Conservation (phyloP, 1,140 invertebrate species). For the Drosophila orosa region DNA sequence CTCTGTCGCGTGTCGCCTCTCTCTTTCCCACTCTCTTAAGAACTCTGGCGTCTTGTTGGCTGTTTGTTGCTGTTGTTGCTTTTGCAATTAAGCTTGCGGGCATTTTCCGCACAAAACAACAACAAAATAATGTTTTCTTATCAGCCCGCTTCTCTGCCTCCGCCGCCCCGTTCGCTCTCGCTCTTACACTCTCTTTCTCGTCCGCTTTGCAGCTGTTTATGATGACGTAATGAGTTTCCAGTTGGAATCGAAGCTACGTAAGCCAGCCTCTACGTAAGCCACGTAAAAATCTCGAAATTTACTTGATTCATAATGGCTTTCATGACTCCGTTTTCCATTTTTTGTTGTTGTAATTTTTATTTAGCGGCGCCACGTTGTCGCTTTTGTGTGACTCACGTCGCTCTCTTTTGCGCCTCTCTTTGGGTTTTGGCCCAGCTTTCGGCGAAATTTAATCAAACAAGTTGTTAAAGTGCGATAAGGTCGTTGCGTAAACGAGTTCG, state of each 20-base stretch:
- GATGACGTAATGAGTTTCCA: conserved; percentile 52
- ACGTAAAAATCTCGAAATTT: not conserved
- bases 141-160: conserved; percentile 12
- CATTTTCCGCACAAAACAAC: conserved; percentile 40
- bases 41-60: conserved; percentile 32
- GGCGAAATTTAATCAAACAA: conserved; percentile 53
- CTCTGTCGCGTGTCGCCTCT: conserved; percentile 19
- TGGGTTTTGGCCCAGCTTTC: conserved; percentile 12
- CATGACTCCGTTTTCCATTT: not conserved
- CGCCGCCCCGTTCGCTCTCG: not conserved
- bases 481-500: conserved; percentile 36
- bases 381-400: conserved; percentile 23
- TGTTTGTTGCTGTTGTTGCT: conserved; percentile 37
- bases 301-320: conserved; percentile 16
- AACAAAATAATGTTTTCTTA: conserved; percentile 45
- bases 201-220: conserved; percentile 18
- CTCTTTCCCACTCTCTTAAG: conserved; percentile 32
- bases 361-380: conserved; percentile 51
- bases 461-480: conserved; percentile 50
- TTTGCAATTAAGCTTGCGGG: conserved; percentile 25
- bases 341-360: not conserved
- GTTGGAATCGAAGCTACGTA: conserved; percentile 21
- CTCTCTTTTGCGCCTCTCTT: conserved; percentile 41
- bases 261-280: conserved; percentile 6
- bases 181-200: not conserved